These are phyloP conservation scores for Cloeon dipterum DNA, from an alignment of 2,888 invertebrate species.

Conservation along the genomic window DNA sequence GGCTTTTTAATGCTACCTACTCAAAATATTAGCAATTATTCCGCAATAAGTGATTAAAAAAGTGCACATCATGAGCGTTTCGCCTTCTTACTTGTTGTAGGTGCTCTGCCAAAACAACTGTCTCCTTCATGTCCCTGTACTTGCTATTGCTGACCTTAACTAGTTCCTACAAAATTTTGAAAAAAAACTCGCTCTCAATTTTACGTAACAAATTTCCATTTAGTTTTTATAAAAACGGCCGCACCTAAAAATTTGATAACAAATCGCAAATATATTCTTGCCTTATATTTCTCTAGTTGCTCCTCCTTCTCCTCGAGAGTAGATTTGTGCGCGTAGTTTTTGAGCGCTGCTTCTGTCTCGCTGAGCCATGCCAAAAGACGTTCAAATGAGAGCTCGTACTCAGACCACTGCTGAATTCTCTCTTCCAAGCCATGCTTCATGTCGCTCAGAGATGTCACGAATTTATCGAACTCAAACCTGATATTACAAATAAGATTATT, in stretches of 20 bases:
- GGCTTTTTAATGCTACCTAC: too few relatives aligned
- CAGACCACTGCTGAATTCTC: slow-evolving; percentile 71
- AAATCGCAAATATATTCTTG: slow-evolving; percentile 21
- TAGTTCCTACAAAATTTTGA: slow-evolving; percentile 52
- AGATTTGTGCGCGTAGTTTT: slow-evolving; percentile 61
- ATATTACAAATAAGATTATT: background rate
- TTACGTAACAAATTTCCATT: too few relatives aligned
- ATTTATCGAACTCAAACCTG: slow-evolving; percentile 64
- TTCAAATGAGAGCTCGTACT: slow-evolving; percentile 70
- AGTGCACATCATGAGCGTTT: too few relatives aligned
- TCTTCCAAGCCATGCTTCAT: slow-evolving; percentile 59
- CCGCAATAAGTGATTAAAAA: too few relatives aligned
- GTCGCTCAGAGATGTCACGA: slow-evolving; percentile 49
- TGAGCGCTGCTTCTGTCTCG: slow-evolving; percentile 65
- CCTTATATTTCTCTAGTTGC: slow-evolving; percentile 77
- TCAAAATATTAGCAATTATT: too few relatives aligned
- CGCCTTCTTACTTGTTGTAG: slow-evolving; percentile 64
- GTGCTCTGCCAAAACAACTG: slow-evolving; percentile 50
- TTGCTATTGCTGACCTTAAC: slow-evolving; percentile 48
- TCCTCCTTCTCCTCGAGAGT: slow-evolving; percentile 77
- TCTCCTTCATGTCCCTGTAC: slow-evolving; percentile 45
- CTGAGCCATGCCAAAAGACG: slow-evolving; percentile 60
- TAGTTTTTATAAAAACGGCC: too few relatives aligned
- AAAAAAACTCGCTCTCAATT: too few relatives aligned
- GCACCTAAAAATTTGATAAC: too few relatives aligned